Evolutionary conservation across 2,797 vertebrate genomes (phyloP), one percentile per base, ranked within the genome.

Genomic region (Anguilla megastoma): DNA sequence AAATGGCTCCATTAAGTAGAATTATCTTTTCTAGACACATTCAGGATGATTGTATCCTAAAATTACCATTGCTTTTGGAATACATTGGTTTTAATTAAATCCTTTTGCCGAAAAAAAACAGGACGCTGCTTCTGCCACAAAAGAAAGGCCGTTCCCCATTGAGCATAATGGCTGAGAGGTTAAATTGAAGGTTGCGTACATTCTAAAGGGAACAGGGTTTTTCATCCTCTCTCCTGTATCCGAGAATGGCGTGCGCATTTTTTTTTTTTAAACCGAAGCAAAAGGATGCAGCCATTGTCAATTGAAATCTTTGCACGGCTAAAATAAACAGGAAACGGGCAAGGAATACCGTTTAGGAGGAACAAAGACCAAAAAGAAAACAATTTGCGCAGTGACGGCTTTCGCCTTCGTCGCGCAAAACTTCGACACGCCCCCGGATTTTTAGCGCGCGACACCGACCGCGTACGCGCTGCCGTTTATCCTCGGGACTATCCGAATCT

Each of bases 11-110:
- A 95, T 96, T 96, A 95, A 94, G 94, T 93, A 91, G 92, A 96
- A 95, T 97, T 96, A 97, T 96, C 96, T 96, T 95, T 94, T 95
- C 95, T 92, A 93, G 93, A 94, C 95, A 96, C 94, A 95, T 95
- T 96, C 95, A 91, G 91, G 93, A 92, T 95, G 94, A 95, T 94
- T 94, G 93, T 94, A 87, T 95, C 95, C 93, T 94, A 94, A 95
- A 95, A 94, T 95, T 93, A 94, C 91, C 89, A 90, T 95, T 96
- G 95, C 94, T 95, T 96, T 96, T 94, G 94, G 95, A 95, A 94
- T 95, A 94, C 94, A 92, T 91, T 91, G 92, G 93, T 92, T 95
- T 96, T 96, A 95, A 96, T 96, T 96, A 95, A 95, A 95, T 96
- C 94, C 94, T 93, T 96, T 95, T 92, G 91, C 93, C 94, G 87